A percentile compares a stretch with the other conserved stretches of the same genome.
Evolutionary conservation across 2,113 vertebrate genomes (phyloP).

Genomic region (Symphodus melops): DNA sequence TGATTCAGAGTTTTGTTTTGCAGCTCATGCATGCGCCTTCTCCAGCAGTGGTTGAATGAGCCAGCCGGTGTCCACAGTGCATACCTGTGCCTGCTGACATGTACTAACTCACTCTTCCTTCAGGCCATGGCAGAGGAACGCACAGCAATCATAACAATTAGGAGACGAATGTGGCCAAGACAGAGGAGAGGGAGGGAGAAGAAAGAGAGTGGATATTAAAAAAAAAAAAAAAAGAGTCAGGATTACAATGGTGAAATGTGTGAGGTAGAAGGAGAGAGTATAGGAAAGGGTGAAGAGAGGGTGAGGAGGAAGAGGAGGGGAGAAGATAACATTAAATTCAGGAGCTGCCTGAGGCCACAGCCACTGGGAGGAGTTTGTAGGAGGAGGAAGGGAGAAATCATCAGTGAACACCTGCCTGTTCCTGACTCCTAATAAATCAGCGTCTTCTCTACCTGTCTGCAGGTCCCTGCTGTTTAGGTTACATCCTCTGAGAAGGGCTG

Average conservation of each 20-base stretch:
- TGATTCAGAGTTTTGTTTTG: slow-evolving; percentile 1
- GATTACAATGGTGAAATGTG: slow-evolving; percentile 21
- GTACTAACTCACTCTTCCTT: slow-evolving; percentile 84
- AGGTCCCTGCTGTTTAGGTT: slow-evolving; percentile 12
- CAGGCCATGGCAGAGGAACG: slow-evolving; percentile 79
- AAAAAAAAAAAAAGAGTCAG: slow-evolving; percentile 9
- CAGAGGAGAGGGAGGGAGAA: slow-evolving; percentile 25
- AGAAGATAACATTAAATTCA: slow-evolving; percentile 54
- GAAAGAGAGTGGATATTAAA: slow-evolving; percentile 10
- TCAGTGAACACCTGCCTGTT: slow-evolving; percentile 80
- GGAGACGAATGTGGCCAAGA: slow-evolving; percentile 59
- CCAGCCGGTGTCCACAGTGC: slow-evolving; percentile 69
- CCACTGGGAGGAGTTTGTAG: slow-evolving; percentile 27
- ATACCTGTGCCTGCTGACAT: slow-evolving; percentile 80
- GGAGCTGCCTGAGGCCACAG: slow-evolving; percentile 53
- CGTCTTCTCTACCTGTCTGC: slow-evolving; percentile 37
- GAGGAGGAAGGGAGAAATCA: slow-evolving; percentile 79
- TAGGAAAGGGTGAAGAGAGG: slow-evolving; percentile 12
- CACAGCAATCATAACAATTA: slow-evolving; percentile 77
- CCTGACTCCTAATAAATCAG: slow-evolving; percentile 77
- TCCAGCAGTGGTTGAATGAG: slow-evolving; percentile 25
- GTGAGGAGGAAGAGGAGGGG: slow-evolving; percentile 6
- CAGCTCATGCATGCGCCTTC: slow-evolving; percentile 16
- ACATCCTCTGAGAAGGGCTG: not conserved
- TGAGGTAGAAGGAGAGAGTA: not conserved